Evolutionary conservation across 2,888 invertebrate species (phyloP), one percentile per base, ranked within the genome.

Genomic region (Vandiemenella viatica): DNA sequence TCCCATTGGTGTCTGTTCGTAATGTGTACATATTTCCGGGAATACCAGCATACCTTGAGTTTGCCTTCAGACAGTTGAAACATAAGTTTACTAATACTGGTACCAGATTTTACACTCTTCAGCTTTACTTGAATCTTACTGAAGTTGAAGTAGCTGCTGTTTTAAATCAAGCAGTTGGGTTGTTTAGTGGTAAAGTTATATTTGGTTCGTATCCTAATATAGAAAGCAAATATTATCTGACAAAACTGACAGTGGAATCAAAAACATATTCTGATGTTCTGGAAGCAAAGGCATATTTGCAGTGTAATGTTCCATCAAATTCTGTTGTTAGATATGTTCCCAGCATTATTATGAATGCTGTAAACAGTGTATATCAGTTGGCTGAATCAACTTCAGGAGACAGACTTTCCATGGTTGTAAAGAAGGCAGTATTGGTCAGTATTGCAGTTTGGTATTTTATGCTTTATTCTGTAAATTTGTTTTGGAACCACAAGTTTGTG

Each of bases 1-100:
- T 60, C 61, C 54, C 65, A 56, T 32, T 62, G 13, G 59, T 62
- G 3, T 56, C 56, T 26, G 56, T 74, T 16, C 60, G 60, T 40
- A 80, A 80, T 62, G 76, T 79, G 0, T 74, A 72, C 55, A 63
- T 77, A 7, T 69, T 80, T 50, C 79, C 80, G 16, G 80, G 80
- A 4, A 72, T 79, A 15, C 79, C 80, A 1, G 62, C 64, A 47
- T 66, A 63, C 54, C 62, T 67, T 45, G 56, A 64, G 50, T 45
- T 49, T 37, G 40, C 37, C 48, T 56, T 53, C 19, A 43, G 22
- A 41, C 43, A 46, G 32, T 50, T 59, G 19, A 57, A 63, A 58
- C 59, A 63, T 46, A 32, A 61, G 19, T 65, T 67, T 45, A 56
- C 56, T 48, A 64, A 64, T 48, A 60, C 64, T 8, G 49, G 21